Evolutionary conservation across 1,140 invertebrate genomes (phyloP).

Genomic region (Atopsyche davidsoni): DNA sequence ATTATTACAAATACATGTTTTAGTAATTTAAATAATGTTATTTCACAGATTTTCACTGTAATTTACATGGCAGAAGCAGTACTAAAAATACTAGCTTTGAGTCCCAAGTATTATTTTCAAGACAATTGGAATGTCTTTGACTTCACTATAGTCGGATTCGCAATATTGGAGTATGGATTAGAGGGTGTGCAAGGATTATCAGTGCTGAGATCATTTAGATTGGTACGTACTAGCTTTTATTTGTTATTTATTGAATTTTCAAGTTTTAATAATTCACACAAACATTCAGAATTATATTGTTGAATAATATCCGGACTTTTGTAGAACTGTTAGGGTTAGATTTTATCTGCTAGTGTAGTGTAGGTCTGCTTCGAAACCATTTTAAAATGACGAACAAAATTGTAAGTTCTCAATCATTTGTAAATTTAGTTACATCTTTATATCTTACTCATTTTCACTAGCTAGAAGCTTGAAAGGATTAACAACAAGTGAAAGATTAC

Average conservation of each 20-base stretch:
- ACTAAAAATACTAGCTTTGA: conserved; percentile 84
- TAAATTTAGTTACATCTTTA: no score
- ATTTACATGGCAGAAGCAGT: conserved; percentile 89
- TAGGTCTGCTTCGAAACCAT: no score
- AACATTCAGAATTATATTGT: not conserved
- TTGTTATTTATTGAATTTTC: not conserved
- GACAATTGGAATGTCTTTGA: conserved; percentile 95
- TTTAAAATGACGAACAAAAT: not conserved
- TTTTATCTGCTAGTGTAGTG: no score
- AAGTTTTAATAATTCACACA: not conserved
- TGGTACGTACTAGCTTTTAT: conserved; percentile 56
- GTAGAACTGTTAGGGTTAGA: no score
- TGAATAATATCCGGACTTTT: not conserved
- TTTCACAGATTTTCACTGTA: conserved; percentile 64
- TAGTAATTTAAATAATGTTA: no score
- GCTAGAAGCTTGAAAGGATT: no score
- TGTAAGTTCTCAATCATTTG: no score
- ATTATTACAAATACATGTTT: no score
- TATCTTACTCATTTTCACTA: no score
- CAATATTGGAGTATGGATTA: conserved; percentile 76
- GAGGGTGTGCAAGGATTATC: conserved; percentile 83
- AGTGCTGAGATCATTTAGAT: conserved; percentile 84
- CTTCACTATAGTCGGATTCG: conserved; percentile 86
- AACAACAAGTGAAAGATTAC: no score
- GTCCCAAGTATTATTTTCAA: conserved; percentile 85